Evolutionary conservation across 2,797 vertebrate species (phyloP).

Genomic region (Thalassophryne amazonica): DNA sequence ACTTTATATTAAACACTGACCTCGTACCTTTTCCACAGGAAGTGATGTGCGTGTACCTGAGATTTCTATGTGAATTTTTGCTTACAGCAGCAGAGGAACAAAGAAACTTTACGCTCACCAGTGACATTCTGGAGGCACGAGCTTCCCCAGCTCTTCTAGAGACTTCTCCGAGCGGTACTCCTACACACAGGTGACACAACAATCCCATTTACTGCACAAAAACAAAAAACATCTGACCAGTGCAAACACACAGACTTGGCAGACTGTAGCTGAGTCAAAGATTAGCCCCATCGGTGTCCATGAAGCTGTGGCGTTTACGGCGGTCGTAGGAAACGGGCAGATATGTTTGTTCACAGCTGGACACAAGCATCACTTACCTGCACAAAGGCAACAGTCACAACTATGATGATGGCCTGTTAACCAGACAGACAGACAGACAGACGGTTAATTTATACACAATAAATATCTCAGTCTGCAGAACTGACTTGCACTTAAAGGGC

Average conservation of each 20-base stretch:
- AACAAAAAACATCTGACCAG: not conserved
- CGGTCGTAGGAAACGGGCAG: no score
- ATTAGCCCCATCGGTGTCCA: no score
- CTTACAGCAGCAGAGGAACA: no score
- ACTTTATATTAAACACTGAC: no score
- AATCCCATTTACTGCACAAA: not conserved
- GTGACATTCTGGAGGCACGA: constrained; percentile 96
- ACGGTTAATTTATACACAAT: not conserved
- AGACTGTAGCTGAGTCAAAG: not conserved
- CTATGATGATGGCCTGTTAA: constrained; percentile 94
- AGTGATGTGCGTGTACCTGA: no score
- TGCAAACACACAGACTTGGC: not conserved
- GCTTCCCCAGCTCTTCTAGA: constrained; percentile 92
- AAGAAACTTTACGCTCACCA: constrained; percentile 79
- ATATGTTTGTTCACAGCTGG: not conserved
- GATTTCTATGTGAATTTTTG: no score
- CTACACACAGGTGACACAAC: constrained; percentile 57
- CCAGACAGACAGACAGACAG: not conserved
- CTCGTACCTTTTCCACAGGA: no score
- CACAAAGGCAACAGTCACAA: constrained; percentile 96
- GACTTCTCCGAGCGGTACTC: constrained; percentile 98
- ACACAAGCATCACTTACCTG: constrained; percentile 81
- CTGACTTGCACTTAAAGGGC: no score
- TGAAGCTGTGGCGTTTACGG: no score
- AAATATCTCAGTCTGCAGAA: no score